phyloP scores from a whole-genome alignment of 1,140 invertebrate species.

The Drosophila navojoa region DNA sequence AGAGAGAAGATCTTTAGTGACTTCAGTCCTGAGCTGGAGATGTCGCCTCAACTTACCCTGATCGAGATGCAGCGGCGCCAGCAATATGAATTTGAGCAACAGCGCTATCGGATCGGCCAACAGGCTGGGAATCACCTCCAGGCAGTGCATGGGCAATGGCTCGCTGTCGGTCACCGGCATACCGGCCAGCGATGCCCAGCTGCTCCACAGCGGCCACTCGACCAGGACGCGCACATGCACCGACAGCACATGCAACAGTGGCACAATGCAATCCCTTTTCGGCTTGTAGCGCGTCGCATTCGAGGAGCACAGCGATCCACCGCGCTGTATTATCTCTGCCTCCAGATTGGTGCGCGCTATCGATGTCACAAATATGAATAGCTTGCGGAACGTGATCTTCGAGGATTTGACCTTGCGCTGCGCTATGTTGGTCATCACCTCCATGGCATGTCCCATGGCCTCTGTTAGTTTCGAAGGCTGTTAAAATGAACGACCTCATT shows the following conservation, averaged over 20 bases:
- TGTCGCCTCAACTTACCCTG: conserved; percentile 87
- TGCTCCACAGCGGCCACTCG: conserved; percentile 87
- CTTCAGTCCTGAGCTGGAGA: background rate
- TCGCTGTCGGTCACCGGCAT: conserved; percentile 74
- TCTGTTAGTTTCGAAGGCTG: conserved; percentile 88
- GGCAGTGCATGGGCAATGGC: conserved; percentile 76
- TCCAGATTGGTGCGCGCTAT: conserved; percentile 96
- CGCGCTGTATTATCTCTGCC: conserved; percentile 94
- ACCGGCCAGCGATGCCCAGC: conserved; percentile 87
- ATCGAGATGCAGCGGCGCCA: conserved; percentile 93
- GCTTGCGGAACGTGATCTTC: conserved; percentile 89
- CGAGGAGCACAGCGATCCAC: conserved; percentile 88
- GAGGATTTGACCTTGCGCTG: conserved; percentile 78
- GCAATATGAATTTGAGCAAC: conserved; percentile 93
- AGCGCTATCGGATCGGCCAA: conserved; percentile 93
- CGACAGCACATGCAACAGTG: conserved; percentile 93
- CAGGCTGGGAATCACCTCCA: conserved; percentile 85
- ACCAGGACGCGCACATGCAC: conserved; percentile 91
- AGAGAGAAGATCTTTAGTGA: no score
- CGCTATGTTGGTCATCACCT: conserved; percentile 93
- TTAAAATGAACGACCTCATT: conserved; percentile 60
- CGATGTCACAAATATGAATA: conserved; percentile 95
- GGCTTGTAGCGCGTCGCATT: conserved; percentile 88
- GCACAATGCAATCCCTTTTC: conserved; percentile 95
- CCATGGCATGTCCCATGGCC: conserved; percentile 95